Conservation (phyloP, 2,888 invertebrate genomes). For the Acanthococcus lagerstroemiae region DNA sequence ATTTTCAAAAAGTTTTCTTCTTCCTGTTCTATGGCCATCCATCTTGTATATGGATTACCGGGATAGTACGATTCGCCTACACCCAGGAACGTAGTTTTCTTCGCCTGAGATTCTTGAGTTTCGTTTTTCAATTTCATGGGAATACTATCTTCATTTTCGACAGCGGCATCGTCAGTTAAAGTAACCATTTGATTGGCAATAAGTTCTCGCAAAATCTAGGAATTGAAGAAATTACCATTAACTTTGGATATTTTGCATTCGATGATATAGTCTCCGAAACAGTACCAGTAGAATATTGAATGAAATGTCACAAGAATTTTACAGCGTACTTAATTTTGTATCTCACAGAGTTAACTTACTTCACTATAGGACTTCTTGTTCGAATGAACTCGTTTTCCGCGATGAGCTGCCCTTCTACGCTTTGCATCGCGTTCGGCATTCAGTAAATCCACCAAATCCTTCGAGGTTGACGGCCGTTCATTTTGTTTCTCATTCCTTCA, state of each 20-base stretch:
- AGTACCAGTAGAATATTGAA: neutral
- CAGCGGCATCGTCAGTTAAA: slow-evolving; percentile 30
- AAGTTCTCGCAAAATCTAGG: slow-evolving; percentile 46
- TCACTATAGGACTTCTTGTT: slow-evolving; percentile 50
- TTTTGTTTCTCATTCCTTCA: neutral
- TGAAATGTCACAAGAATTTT: neutral
- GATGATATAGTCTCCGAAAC: neutral
- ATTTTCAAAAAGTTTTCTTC: no score
- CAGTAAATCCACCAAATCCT: slow-evolving; percentile 43
- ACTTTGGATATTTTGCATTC: no score
- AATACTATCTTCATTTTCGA: slow-evolving; percentile 31
- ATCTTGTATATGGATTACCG: slow-evolving; percentile 33
- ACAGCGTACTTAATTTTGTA: neutral
- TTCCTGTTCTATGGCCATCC: slow-evolving; percentile 31
- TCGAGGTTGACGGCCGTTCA: neutral
- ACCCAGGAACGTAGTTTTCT: slow-evolving; percentile 18
- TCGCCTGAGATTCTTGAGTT: neutral
- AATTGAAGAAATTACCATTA: neutral
- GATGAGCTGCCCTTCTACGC: slow-evolving; percentile 51
- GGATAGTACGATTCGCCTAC: slow-evolving; percentile 28
- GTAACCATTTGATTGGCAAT: slow-evolving; percentile 41
- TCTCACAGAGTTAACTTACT: slow-evolving; percentile 38
- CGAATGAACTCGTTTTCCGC: slow-evolving; percentile 45
- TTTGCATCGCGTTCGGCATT: slow-evolving; percentile 51
- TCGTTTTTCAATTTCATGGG: neutral